Conservation (phyloP, 2,113 vertebrate species). For the Nothobranchius furzeri region DNA sequence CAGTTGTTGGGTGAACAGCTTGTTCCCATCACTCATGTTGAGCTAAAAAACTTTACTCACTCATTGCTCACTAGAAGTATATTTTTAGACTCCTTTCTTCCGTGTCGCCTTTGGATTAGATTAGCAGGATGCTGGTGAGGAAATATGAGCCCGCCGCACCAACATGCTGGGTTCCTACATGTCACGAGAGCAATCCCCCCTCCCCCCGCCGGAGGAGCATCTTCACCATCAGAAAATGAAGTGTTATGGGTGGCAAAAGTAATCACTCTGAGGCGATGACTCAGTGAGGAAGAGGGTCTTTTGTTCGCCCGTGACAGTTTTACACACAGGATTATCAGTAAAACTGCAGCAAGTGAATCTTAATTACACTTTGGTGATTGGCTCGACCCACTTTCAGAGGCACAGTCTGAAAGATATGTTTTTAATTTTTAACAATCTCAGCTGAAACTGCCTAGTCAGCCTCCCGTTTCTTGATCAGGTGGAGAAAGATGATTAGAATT, state of each 20-base stretch:
- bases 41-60: background rate
- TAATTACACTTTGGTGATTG: conserved; percentile 70
- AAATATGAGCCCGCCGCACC: conserved; percentile 14
- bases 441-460: conserved; percentile 31
- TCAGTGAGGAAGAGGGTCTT: conserved; percentile 53
- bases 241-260: conserved; percentile 50
- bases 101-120: conserved; percentile 4
- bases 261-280: conserved; percentile 58
- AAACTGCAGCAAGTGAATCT: conserved; percentile 69
- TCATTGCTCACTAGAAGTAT: background rate
- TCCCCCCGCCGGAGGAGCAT: conserved; percentile 36
- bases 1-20: conserved; percentile 55
- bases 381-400: conserved; percentile 23
- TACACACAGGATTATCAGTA: conserved; percentile 66
- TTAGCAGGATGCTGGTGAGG: background rate
- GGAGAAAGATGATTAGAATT: conserved; percentile 20
- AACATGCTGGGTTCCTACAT: conserved; percentile 39
- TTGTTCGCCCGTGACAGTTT: conserved; percentile 67
- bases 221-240: conserved; percentile 51
- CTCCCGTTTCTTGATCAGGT: conserved; percentile 18
- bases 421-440: conserved; percentile 44
- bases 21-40: conserved; percentile 40
- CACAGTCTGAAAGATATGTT: conserved; percentile 33
- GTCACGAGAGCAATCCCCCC: conserved; percentile 39
- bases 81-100: conserved; percentile 10